Conservation (phyloP, 2,888 invertebrate genomes). For the Morpho achilles region DNA sequence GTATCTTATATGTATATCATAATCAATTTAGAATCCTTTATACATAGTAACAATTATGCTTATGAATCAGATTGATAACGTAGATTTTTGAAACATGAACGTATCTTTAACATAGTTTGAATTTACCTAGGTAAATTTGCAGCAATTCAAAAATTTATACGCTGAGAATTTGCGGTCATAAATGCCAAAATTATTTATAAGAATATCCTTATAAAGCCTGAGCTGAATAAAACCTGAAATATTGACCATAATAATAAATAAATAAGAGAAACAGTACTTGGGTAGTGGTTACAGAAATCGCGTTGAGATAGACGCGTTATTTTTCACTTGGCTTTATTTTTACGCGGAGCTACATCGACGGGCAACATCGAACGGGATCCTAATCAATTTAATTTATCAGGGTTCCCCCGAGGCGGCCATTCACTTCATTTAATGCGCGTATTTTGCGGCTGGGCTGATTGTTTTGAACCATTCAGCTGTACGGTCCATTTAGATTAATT, state of each 20-base stretch:
- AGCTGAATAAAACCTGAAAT: background rate
- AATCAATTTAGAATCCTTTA: too few relatives aligned
- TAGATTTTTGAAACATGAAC: background rate
- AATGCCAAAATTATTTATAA: conserved; percentile 7
- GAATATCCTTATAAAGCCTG: conserved; percentile 5
- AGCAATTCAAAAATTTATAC: too few relatives aligned
- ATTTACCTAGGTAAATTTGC: background rate
- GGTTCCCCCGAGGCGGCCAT: conserved; percentile 76
- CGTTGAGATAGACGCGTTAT: conserved; percentile 53
- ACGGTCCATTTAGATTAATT: conserved; percentile 79
- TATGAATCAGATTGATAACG: too few relatives aligned
- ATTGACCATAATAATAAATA: background rate
- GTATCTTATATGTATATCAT: too few relatives aligned
- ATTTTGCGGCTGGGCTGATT: conserved; percentile 78
- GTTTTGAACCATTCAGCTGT: conserved; percentile 79
- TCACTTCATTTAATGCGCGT: conserved; percentile 80
- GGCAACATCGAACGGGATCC: conserved; percentile 73
- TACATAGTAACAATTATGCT: too few relatives aligned
- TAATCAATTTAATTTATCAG: conserved; percentile 80
- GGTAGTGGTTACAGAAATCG: conserved; percentile 39
- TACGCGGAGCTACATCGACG: conserved; percentile 64
- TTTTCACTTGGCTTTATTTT: conserved; percentile 74
- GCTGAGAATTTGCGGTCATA: background rate
- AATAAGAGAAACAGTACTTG: conserved; percentile 6
- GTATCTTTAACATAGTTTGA: background rate